phyloP scores from a whole-genome alignment of 2,113 vertebrate species.

The Puntigrus tetrazona region DNA sequence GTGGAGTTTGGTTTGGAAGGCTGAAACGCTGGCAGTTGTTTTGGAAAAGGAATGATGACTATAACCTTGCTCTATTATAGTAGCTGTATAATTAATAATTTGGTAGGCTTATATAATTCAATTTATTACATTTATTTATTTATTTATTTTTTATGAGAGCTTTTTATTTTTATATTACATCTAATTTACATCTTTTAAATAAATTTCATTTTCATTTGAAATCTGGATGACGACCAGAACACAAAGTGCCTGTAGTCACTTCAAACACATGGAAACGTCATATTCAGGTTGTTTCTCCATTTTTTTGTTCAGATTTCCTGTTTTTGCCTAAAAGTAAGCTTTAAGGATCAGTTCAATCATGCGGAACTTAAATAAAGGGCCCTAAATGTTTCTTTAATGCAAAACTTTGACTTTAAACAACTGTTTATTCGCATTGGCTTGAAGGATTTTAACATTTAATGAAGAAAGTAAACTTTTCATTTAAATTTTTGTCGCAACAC shows the following conservation, averaged over 20 bases:
- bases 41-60: neutral
- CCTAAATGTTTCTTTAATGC: conserved; percentile 20
- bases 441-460: neutral
- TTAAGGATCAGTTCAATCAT: neutral
- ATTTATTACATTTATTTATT: neutral
- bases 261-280: neutral
- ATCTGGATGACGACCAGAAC: neutral
- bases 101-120: neutral
- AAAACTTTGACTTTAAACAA: conserved; percentile 6
- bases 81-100: neutral
- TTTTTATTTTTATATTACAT: no score
- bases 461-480: neutral
- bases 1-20: neutral
- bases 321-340: conserved; percentile 16
- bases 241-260: neutral
- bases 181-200: neutral
- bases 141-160: no score
- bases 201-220: no score
- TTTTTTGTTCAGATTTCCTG: conserved; percentile 6
- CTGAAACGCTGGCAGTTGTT: neutral
- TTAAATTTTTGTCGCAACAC: conserved; percentile 49
- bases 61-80: neutral
- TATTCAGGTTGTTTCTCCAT: conserved; percentile 1
- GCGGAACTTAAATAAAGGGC: neutral
- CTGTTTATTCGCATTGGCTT: neutral